These are phyloP conservation scores for Drosophila nebulosa DNA, from an alignment of 1,140 invertebrate genomes.

Conservation along the genomic window DNA sequence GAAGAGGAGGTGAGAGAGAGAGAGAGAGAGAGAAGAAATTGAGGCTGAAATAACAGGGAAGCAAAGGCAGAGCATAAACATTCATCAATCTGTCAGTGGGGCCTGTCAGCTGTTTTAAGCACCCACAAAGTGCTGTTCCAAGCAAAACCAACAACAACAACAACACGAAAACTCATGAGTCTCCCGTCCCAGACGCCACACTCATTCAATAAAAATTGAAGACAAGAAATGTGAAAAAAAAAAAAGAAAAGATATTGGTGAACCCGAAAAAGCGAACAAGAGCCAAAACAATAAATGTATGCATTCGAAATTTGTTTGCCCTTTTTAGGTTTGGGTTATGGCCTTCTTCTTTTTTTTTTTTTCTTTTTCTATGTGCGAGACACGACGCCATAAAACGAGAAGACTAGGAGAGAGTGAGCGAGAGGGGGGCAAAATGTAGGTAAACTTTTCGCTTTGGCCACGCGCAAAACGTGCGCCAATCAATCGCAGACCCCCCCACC, in stretches of 20 bases:
- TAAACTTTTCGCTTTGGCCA: constrained; percentile 43
- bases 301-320: not conserved
- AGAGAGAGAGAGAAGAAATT: not conserved
- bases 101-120: constrained; percentile 78
- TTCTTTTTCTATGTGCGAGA: not conserved
- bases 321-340: not conserved
- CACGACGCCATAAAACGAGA: constrained; percentile 1
- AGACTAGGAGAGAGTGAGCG: constrained; percentile 24
- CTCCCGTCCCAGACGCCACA: constrained; percentile 23
- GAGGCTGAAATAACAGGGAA: constrained; percentile 1
- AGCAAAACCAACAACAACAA: constrained; percentile 32
- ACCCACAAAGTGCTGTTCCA: constrained; percentile 70
- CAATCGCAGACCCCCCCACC: too few relatives aligned
- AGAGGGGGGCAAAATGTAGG: constrained; percentile 38
- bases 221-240: constrained; percentile 12
- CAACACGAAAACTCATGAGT: not conserved
- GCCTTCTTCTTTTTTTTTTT: not conserved
- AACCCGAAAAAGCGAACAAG: not conserved
- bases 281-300: constrained; percentile 12
- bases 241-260: not conserved
- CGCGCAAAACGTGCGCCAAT: constrained; percentile 77
- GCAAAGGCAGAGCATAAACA: constrained; percentile 55
- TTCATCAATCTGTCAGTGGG: constrained; percentile 78
- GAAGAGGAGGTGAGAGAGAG: not conserved
- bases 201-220: constrained; percentile 69